Conservation (phyloP, 2,888 invertebrate genomes). For the Leptinotarsa juncta region DNA sequence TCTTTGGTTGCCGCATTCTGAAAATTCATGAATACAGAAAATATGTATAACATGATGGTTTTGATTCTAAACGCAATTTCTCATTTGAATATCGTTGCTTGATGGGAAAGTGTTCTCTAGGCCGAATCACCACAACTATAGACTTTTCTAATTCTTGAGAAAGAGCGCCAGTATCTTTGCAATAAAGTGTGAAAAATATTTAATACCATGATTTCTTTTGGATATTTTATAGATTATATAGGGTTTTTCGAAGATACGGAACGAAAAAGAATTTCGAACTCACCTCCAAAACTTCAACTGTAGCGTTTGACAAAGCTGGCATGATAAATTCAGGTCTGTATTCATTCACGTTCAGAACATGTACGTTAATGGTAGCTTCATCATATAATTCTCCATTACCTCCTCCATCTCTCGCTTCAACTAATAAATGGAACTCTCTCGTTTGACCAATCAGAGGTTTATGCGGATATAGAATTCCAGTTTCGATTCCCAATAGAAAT, state of each 20-base stretch:
- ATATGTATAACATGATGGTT: too few species aligned
- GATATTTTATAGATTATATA: not conserved
- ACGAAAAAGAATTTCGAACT: constrained; percentile 39
- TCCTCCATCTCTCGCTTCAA: constrained; percentile 80
- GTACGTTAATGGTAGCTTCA: constrained; percentile 79
- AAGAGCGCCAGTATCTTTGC: too few species aligned
- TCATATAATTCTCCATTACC: constrained; percentile 76
- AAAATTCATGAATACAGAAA: constrained; percentile 45
- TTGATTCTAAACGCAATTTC: too few species aligned
- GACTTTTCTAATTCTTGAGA: too few species aligned
- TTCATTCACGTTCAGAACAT: constrained; percentile 83
- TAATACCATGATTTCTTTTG: too few species aligned
- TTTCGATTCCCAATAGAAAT: constrained; percentile 80
- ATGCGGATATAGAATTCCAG: constrained; percentile 86
- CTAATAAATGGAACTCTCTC: constrained; percentile 66
- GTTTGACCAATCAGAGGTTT: constrained; percentile 76
- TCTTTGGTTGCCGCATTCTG: constrained; percentile 81
- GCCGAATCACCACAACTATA: too few species aligned
- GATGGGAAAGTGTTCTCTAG: too few species aligned
- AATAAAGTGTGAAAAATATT: too few species aligned
- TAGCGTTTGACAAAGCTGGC: constrained; percentile 80
- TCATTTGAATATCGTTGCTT: too few species aligned
- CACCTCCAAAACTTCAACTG: constrained; percentile 87
- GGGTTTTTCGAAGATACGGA: too few species aligned
- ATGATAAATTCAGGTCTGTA: constrained; percentile 84